Conservation (phyloP, 1,140 invertebrate genomes). For the Drusus annulatus region DNA sequence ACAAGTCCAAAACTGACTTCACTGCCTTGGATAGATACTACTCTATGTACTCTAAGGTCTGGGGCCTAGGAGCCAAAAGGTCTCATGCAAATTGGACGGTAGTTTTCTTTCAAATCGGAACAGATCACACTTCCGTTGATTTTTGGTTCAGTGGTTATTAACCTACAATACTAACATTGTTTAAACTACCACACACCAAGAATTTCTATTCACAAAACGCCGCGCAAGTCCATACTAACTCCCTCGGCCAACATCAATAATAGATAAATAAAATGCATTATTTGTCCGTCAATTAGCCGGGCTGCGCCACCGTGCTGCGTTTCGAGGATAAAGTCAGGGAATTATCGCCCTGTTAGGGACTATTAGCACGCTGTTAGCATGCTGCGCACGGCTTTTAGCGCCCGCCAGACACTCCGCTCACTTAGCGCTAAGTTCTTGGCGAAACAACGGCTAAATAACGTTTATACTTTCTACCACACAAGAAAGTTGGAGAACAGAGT, state of each 20-base stretch:
- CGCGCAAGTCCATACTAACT: neutral
- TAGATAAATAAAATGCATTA: conserved; percentile 3
- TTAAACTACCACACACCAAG: neutral
- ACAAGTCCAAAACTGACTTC: too few species aligned
- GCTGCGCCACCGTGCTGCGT: conserved; percentile 15
- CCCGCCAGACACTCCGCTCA: neutral
- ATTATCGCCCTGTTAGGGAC: conserved; percentile 20
- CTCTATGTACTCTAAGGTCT: too few species aligned
- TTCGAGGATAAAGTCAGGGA: conserved; percentile 1
- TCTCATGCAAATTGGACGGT: too few species aligned
- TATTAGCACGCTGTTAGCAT: neutral
- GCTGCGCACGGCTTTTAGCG: conserved; percentile 17
- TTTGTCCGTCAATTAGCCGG: neutral
- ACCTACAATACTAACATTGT: neutral
- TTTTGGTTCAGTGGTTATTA: too few species aligned
- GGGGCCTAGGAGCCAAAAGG: too few species aligned
- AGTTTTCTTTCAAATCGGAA: too few species aligned
- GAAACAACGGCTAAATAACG: neutral
- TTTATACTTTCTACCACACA: neutral
- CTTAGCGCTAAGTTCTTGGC: neutral
- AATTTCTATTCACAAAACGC: neutral
- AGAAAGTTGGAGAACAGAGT: neutral
- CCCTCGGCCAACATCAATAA: neutral
- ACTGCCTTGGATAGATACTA: too few species aligned
- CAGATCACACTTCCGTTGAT: too few species aligned